Evolutionary conservation across 2,797 vertebrate species (phyloP).

Genomic region (Onychomys leucogaster): DNA sequence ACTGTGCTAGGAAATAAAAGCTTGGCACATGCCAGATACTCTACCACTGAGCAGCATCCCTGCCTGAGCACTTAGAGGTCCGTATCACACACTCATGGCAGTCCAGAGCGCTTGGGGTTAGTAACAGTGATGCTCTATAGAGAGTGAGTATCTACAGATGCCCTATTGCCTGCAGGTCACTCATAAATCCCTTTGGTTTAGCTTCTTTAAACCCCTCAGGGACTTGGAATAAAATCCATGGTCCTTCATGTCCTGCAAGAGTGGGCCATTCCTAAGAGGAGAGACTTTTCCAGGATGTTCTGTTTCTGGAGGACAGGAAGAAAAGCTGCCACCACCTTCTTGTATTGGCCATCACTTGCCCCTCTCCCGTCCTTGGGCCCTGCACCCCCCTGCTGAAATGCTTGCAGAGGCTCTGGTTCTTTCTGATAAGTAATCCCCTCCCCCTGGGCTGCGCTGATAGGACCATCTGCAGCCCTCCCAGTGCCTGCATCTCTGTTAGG

Average conservation of each 20-base stretch:
- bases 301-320: neutral
- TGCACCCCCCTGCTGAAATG: neutral
- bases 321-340: too few species aligned
- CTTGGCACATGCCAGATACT: neutral
- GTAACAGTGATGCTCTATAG: neutral
- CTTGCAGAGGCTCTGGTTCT: neutral
- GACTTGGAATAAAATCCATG: neutral
- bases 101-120: neutral
- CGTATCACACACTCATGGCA: neutral
- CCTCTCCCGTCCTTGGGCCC: accelerated
- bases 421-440: constrained; percentile 44
- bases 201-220: neutral
- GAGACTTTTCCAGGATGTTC: neutral
- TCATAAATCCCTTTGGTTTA: neutral
- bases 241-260: neutral
- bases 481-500: neutral
- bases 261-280: neutral
- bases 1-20: neutral
- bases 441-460: constrained; percentile 25
- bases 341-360: neutral
- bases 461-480: neutral
- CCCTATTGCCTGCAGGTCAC: neutral
- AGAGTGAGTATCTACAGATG: neutral
- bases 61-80: neutral
- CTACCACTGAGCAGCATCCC: neutral